A percentile compares a stretch with the other conserved stretches of the same genome.
Evolutionary conservation across 2,113 vertebrate genomes (phyloP).

Genomic region (Melanerpes formicivorus): DNA sequence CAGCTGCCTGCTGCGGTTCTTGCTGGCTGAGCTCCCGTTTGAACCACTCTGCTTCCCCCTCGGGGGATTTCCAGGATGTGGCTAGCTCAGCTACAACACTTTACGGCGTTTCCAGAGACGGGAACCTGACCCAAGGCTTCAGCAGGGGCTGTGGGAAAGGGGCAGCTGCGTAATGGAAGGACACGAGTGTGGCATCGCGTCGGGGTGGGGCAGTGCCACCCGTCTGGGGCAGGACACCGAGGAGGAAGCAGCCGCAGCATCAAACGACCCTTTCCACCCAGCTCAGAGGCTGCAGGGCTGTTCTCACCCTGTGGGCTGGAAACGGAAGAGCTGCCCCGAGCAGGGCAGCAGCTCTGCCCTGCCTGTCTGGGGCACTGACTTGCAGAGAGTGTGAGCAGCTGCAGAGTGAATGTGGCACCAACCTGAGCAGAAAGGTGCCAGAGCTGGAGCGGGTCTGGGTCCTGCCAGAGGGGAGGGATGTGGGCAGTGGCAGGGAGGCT

Average conservation of each 20-base stretch:
- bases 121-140: background rate
- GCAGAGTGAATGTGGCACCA: accelerated
- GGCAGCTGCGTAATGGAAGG: background rate
- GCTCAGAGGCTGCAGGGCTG: background rate
- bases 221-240: accelerated
- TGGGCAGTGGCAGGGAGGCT: background rate
- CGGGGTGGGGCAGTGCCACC: accelerated
- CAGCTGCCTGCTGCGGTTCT: background rate
- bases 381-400: accelerated
- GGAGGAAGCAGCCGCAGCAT: background rate
- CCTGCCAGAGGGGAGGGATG: accelerated
- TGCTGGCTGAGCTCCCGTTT: background rate
- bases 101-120: background rate
- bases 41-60: background rate
- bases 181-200: accelerated
- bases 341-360: background rate
- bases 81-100: background rate
- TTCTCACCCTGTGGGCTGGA: background rate
- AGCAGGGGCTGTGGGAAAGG: background rate
- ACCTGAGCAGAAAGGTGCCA: background rate
- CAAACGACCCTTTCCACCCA: accelerated
- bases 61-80: background rate
- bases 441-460: background rate
- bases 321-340: background rate
- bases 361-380: background rate